These are phyloP conservation scores for Hydractinia echinata DNA, from an alignment of 30 jellyfish, hydroid and myxozoan species.

Conservation along the genomic window DNA sequence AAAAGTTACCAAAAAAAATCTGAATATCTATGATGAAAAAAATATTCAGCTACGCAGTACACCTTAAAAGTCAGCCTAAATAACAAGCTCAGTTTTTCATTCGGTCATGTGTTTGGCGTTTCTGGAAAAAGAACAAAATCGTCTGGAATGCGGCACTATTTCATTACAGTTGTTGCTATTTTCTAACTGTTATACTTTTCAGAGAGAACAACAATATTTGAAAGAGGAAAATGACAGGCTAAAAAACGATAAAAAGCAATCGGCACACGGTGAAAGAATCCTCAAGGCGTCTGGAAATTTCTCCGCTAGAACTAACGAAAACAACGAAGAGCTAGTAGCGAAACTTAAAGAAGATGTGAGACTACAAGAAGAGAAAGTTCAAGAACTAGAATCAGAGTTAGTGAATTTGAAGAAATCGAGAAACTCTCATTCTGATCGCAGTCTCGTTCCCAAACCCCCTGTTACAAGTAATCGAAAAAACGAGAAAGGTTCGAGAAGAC, in stretches of 20 bases:
- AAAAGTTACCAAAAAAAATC: no score
- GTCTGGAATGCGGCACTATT: no score
- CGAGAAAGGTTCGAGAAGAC: slow-evolving; percentile 33
- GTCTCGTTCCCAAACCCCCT: slow-evolving; percentile 80
- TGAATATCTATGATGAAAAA: no score
- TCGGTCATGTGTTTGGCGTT: no score
- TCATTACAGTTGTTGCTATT: no score
- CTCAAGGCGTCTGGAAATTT: slow-evolving; percentile 43
- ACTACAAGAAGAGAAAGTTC: slow-evolving; percentile 67
- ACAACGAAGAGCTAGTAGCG: slow-evolving; percentile 38
- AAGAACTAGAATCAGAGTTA: slow-evolving; percentile 66
- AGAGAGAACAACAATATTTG: slow-evolving; percentile 79
- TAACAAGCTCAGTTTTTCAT: no score
- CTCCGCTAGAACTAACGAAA: neutral
- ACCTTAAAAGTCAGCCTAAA: no score
- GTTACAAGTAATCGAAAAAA: slow-evolving; percentile 44
- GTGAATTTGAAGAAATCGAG: slow-evolving; percentile 35
- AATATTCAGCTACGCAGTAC: no score
- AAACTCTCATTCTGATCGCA: slow-evolving; percentile 16
- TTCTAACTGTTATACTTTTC: neutral
- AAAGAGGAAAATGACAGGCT: slow-evolving; percentile 50
- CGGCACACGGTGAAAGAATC: slow-evolving; percentile 47
- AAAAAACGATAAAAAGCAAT: slow-evolving; percentile 36
- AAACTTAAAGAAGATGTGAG: slow-evolving; percentile 63
- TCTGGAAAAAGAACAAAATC: no score